A percentile compares a stretch with the other conserved stretches of the same genome.
phyloP scores from a whole-genome alignment of 2,888 invertebrate genomes.

The Diadegma fenestrale region DNA sequence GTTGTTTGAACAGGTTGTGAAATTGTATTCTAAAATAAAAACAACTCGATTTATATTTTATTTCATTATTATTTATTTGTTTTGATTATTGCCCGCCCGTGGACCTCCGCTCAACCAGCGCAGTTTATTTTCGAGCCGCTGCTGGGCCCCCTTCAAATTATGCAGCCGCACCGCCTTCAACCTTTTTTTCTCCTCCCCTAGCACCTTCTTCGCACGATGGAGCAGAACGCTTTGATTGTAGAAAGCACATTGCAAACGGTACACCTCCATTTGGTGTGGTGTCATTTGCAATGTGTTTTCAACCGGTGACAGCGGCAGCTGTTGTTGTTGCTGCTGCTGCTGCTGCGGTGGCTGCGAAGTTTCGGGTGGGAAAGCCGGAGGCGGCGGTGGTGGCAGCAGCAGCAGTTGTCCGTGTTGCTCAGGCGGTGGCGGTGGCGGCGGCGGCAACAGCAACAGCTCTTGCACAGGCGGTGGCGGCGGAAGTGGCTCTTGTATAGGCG shows the following conservation, averaged over 20 bases:
- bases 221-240: not conserved
- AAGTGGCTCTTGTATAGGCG: too few relatives aligned
- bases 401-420: not conserved
- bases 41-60: too few relatives aligned
- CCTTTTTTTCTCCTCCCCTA: not conserved
- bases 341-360: not conserved
- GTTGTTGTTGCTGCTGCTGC: not conserved
- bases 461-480: not conserved
- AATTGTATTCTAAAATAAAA: too few relatives aligned
- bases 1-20: too few relatives aligned
- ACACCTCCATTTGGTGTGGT: not conserved
- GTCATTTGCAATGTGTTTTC: not conserved
- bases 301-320: not conserved
- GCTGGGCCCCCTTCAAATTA: not conserved
- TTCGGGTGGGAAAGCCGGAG: not conserved
- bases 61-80: too few relatives aligned
- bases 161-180: not conserved
- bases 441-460: not conserved
- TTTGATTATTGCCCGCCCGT: too few relatives aligned
- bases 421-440: too few relatives aligned
- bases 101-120: too few relatives aligned
- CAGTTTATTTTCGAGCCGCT: not conserved
- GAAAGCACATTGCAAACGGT: not conserved
- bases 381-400: not conserved
- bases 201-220: not conserved